A percentile compares a stretch with the other conserved stretches of the same genome.
Conservation (phyloP, 2,888 invertebrate genomes). For the Tetheella fluctuosa region DNA sequence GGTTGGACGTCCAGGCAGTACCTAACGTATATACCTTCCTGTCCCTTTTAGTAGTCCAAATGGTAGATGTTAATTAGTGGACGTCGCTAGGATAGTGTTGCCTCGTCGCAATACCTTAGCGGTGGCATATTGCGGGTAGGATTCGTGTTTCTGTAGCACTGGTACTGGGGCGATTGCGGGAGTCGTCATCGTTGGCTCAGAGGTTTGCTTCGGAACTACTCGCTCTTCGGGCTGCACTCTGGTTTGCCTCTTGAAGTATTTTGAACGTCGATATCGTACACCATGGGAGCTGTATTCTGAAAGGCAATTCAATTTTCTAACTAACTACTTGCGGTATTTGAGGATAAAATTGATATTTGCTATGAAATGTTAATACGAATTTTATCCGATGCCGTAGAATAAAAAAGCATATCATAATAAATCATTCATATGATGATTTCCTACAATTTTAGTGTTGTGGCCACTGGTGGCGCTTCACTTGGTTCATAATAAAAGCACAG, state of each 20-base stretch:
- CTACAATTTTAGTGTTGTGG: no score
- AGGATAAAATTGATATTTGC: no score
- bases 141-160: conserved; percentile 66
- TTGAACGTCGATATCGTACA: conserved; percentile 54
- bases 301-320: not conserved
- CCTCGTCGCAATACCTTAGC: conserved; percentile 46
- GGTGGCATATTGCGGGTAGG: conserved; percentile 66
- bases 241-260: conserved; percentile 64
- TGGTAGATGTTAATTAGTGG: not conserved
- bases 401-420: no score
- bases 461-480: no score
- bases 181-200: conserved; percentile 56
- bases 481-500: no score
- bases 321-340: no score
- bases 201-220: conserved; percentile 57
- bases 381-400: no score
- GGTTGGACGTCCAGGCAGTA: no score
- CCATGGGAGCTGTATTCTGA: conserved; percentile 17
- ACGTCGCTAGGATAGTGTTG: not conserved
- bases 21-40: no score
- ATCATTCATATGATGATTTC: no score
- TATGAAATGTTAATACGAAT: no score
- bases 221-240: conserved; percentile 59
- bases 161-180: conserved; percentile 29
- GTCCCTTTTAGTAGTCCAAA: no score